A percentile compares a stretch with the other conserved stretches of the same genome.
Evolutionary conservation across 2,113 vertebrate genomes (phyloP).

Genomic region (Hirundichthys speculiger): DNA sequence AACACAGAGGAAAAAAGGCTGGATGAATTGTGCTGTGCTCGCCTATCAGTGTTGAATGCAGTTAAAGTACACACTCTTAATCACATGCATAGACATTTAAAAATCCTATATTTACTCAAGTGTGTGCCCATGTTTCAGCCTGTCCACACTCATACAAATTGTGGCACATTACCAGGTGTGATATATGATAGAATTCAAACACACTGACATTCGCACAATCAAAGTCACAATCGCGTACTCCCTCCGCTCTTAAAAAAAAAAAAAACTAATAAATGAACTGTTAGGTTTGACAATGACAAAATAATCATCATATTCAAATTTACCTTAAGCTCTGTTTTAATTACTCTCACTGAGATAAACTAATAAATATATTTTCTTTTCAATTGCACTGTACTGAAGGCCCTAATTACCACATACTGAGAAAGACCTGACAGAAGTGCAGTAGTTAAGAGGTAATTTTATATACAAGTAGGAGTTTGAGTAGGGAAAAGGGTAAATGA

Average conservation of each 20-base stretch:
- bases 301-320: constrained; percentile 85
- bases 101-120: constrained; percentile 30
- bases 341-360: constrained; percentile 79
- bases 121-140: constrained; percentile 12
- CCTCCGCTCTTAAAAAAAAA: constrained; percentile 11
- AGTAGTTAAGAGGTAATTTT: constrained; percentile 87
- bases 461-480: constrained; percentile 79
- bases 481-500: constrained; percentile 72
- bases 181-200: constrained; percentile 17
- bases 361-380: constrained; percentile 86
- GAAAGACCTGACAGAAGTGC: constrained; percentile 83
- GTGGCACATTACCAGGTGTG: constrained; percentile 39
- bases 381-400: constrained; percentile 73
- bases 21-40: constrained; percentile 73
- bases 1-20: constrained; percentile 79
- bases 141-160: constrained; percentile 18
- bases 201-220: constrained; percentile 17
- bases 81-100: constrained; percentile 20
- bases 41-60: constrained; percentile 67
- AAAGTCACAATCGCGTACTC: constrained; percentile 20
- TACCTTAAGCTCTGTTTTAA: constrained; percentile 81
- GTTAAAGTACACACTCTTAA: constrained; percentile 37
- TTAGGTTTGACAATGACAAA: constrained; percentile 79
- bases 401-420: constrained; percentile 82
- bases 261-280: no score